phyloP scores from a whole-genome alignment of 2,888 invertebrate genomes.

The Lagria hirta region DNA sequence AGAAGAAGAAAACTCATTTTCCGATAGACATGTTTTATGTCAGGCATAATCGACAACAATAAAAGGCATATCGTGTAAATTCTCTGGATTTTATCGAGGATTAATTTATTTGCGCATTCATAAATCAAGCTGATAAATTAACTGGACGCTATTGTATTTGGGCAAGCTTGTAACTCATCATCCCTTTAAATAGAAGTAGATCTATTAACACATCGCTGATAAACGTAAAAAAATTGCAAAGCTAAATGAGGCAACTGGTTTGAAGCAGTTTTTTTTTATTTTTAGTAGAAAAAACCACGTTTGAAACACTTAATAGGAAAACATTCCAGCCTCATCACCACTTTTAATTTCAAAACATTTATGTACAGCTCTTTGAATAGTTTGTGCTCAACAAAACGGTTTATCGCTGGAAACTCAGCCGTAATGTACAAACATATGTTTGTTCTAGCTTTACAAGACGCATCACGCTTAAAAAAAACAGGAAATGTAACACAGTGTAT shows the following conservation, averaged over 20 bases:
- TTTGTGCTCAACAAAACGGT: too few relatives aligned
- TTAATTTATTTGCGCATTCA: conserved; percentile 24
- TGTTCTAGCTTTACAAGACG: too few relatives aligned
- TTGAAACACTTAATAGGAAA: too few relatives aligned
- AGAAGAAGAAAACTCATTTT: conserved; percentile 21
- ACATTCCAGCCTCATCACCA: too few relatives aligned
- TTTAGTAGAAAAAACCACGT: too few relatives aligned
- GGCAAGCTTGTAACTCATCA: conserved; percentile 19
- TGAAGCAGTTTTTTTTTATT: too few relatives aligned
- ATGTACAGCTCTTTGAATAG: too few relatives aligned
- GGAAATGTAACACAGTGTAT: too few relatives aligned
- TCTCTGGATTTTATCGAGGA: conserved; percentile 23
- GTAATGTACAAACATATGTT: too few relatives aligned
- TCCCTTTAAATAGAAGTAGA: conserved; percentile 4
- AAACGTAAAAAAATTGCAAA: conserved; percentile 14
- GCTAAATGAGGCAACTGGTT: conserved; percentile 16
- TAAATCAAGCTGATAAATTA: conserved; percentile 25
- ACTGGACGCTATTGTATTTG: conserved; percentile 20
- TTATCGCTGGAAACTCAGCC: too few relatives aligned
- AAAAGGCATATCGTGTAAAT: conserved; percentile 25
- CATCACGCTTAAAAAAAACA: too few relatives aligned
- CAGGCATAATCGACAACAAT: conserved; percentile 21
- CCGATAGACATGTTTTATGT: conserved; percentile 23
- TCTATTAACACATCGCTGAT: conserved; percentile 11
- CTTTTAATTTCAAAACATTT: too few relatives aligned